These are phyloP conservation scores for Loris lydekkerianus DNA, from an alignment of 2,797 vertebrate species.

Conservation along the genomic window DNA sequence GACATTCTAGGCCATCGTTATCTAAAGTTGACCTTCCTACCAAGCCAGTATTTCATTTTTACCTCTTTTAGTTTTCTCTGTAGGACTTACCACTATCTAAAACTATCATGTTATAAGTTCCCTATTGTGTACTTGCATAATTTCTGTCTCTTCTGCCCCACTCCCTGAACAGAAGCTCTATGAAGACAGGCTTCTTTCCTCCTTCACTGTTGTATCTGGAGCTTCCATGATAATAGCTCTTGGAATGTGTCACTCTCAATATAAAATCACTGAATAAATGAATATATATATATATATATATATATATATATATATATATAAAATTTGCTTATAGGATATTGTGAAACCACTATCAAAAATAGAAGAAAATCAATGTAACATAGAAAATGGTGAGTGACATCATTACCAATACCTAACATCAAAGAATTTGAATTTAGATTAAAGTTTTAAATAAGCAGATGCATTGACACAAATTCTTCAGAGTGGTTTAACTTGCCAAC, in stretches of 20 bases:
- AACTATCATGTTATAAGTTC: neutral
- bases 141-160: neutral
- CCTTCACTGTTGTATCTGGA: neutral
- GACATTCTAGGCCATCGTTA: neutral
- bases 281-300: neutral
- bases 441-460: conserved; percentile 61
- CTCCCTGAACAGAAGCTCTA: neutral
- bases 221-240: neutral
- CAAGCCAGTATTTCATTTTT: neutral
- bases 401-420: neutral
- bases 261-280: neutral
- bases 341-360: neutral
- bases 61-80: neutral
- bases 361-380: neutral
- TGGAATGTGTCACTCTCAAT: neutral
- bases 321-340: neutral
- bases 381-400: neutral
- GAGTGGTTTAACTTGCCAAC: conserved; percentile 59
- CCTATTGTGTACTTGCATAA: neutral
- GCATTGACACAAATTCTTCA: conserved; percentile 63
- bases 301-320: too few species aligned
- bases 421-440: conserved; percentile 41
- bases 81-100: neutral
- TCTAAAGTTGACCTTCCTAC: neutral
- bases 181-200: neutral